A percentile compares a stretch with the other conserved stretches of the same genome.
These are phyloP conservation scores for Cantharis lateralis DNA, from an alignment of 2,888 invertebrate species.

Conservation along the genomic window DNA sequence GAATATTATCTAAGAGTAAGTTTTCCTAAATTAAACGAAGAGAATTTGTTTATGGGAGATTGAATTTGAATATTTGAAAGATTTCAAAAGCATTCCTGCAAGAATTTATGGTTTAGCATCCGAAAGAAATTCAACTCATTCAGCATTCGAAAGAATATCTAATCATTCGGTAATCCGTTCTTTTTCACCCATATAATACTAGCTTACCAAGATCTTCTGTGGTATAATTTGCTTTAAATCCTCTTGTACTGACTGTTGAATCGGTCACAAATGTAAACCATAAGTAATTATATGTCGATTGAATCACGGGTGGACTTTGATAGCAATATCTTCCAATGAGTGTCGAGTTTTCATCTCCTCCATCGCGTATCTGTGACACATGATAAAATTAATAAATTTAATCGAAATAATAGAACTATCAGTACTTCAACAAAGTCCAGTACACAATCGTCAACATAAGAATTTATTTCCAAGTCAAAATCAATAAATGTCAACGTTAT, in stretches of 20 bases:
- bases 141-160: no score
- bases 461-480: conserved; percentile 64
- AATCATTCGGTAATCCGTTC: no score
- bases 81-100: no score
- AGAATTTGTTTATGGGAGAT: no score
- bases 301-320: conserved; percentile 60
- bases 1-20: not conserved
- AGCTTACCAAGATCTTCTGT: conserved; percentile 61
- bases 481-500: conserved; percentile 69
- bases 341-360: conserved; percentile 66
- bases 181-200: conserved; percentile 22
- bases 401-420: no score
- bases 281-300: conserved; percentile 75
- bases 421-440: conserved; percentile 23
- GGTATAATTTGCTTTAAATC: conserved; percentile 77
- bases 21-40: no score
- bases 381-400: conserved; percentile 18
- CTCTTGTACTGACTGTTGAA: conserved; percentile 61
- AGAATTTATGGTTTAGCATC: no score
- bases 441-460: not conserved
- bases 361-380: conserved; percentile 73
- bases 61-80: no score
- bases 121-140: no score
- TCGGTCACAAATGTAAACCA: conserved; percentile 71
- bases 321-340: conserved; percentile 73